A percentile compares a stretch with the other conserved stretches of the same genome.
Conservation (phyloP, 1,140 invertebrate genomes). For the Adoxophyes honmai region DNA sequence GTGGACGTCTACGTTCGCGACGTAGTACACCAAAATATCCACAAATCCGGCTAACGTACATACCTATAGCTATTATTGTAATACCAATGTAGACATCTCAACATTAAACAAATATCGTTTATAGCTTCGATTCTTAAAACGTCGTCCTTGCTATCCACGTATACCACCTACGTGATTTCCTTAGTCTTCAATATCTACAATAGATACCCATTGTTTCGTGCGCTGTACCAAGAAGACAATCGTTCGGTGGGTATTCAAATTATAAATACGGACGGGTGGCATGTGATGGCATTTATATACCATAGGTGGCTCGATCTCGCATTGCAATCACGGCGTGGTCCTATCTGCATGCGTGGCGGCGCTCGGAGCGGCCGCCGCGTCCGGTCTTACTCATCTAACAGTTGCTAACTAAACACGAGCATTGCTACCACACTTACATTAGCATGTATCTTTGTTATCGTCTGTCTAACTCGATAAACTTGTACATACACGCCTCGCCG, state of each 20-base stretch:
- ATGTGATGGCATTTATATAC: constrained; percentile 72
- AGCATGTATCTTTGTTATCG: too few species aligned
- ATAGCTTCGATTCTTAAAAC: constrained; percentile 49
- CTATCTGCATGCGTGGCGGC: constrained; percentile 63
- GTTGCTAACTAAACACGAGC: constrained; percentile 44
- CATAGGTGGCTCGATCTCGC: constrained; percentile 55
- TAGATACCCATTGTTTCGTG: constrained; percentile 55
- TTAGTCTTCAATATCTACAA: constrained; percentile 29
- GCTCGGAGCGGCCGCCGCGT: constrained; percentile 38
- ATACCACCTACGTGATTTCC: constrained; percentile 33
- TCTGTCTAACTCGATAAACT: too few species aligned
- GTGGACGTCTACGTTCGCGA: not conserved
- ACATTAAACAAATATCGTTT: constrained; percentile 24
- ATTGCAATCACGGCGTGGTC: constrained; percentile 56
- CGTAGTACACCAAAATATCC: too few species aligned
- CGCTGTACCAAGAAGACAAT: constrained; percentile 58
- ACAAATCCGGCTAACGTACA: too few species aligned
- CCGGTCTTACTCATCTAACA: constrained; percentile 67
- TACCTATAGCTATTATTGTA: too few species aligned
- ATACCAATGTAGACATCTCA: too few species aligned
- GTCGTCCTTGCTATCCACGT: constrained; percentile 27
- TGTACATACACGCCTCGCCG: too few species aligned
- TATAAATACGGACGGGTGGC: constrained; percentile 50
- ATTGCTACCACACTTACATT: constrained; percentile 14
- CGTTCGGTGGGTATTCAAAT: constrained; percentile 47